Evolutionary conservation across 2,888 invertebrate genomes (phyloP), one percentile per base, ranked within the genome.

Genomic region (Eumacrocentrus americanus): DNA sequence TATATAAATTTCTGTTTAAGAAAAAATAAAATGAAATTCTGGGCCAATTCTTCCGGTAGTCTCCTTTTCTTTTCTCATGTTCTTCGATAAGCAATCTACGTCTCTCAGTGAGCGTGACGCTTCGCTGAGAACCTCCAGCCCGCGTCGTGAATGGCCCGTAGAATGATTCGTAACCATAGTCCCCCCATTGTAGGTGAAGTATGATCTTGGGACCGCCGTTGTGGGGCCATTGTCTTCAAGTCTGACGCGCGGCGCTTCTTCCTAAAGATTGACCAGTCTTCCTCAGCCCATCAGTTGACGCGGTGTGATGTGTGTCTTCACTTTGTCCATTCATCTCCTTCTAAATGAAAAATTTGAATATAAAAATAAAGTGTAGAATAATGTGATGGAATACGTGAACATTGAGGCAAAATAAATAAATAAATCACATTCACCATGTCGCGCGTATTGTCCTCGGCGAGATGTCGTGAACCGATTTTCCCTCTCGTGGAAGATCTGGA

Each of bases 111-210:
- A 67, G 67, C 69, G 69, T 69, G 65, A 74, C 70, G 70, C 68
- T 70, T 58, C 53, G 67, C 71, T 72, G 74, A 72, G 75, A 74
- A 73, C 71, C 72, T 61, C 60, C 64, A 60, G 60, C 59, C 65
- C 62, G 58, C 60, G 62, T 67, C 61, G 68, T 67, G 71, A 72
- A 72, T 71, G 68, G 67, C 60, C 61, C 55, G 37, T 18, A n/a
- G 47, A 56, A 44, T 44, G 35, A 60, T 60, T 46, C 55, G 50
- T 57, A 48, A 54, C 54, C 23, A 38, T 40, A 54, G 42, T 20
- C n/a, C 46, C 46, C n/a, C 23, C 38, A 9, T 50, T n/a, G 35
- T 53, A 14, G 38, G 38, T 18, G 23, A 44, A 34, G 44, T n/a
- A n/a, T 54, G 16, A 46, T 29, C 44, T 54, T 23, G 14, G 44